Evolutionary conservation across 2,888 invertebrate genomes (phyloP).

Genomic region (Xiphydria camelus): DNA sequence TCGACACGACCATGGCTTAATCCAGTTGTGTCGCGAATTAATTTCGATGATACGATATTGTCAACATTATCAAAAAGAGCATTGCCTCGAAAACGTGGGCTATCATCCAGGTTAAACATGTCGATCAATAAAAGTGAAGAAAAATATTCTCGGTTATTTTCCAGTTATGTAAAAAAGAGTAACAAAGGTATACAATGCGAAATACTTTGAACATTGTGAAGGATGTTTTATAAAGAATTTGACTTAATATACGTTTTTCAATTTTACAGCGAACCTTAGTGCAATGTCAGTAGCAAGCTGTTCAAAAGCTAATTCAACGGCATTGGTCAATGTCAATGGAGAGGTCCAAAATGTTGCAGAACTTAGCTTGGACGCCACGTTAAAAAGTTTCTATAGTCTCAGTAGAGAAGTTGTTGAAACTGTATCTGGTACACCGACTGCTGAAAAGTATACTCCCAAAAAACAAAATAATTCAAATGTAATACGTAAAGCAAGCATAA

Average conservation of each 20-base stretch:
- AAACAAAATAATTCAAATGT: constrained; percentile 7
- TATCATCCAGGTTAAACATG: background rate
- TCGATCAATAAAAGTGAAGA: constrained; percentile 24
- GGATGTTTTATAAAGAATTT: background rate
- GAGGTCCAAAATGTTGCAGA: constrained; percentile 31
- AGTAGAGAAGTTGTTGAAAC: constrained; percentile 17
- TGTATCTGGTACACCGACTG: background rate
- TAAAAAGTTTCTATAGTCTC: constrained; percentile 22
- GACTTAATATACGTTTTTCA: constrained; percentile 12
- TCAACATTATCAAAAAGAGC: constrained; percentile 9
- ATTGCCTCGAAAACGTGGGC: too few relatives aligned
- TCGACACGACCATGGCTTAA: constrained; percentile 27
- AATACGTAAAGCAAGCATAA: too few relatives aligned
- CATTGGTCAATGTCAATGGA: constrained; percentile 26
- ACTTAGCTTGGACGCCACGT: constrained; percentile 26
- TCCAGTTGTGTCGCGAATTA: constrained; percentile 28
- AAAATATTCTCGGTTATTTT: constrained; percentile 47
- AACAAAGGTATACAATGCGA: constrained; percentile 23
- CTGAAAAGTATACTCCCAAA: constrained; percentile 12
- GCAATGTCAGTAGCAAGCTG: constrained; percentile 32
- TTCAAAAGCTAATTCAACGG: constrained; percentile 36
- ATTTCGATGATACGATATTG: constrained; percentile 31
- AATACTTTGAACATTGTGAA: background rate
- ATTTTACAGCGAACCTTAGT: constrained; percentile 32
- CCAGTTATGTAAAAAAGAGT: constrained; percentile 12